Evolutionary conservation across 2,888 invertebrate genomes (phyloP), one percentile per base, ranked within the genome.

Genomic region (Zhuqinia jingwanae): DNA sequence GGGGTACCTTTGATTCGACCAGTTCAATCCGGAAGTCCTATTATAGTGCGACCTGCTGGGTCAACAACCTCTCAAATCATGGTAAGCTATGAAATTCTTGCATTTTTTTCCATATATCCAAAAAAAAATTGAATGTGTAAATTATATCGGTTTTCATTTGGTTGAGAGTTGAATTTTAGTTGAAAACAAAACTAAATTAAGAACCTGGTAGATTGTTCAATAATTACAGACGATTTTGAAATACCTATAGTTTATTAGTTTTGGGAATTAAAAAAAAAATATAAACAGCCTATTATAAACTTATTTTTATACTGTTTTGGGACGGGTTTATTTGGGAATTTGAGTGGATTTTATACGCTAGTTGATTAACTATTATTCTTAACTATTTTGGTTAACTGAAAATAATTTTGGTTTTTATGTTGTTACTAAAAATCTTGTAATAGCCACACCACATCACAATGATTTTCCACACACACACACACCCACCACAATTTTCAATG

Each of bases 21-120:
- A 10, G 89, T 90, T 8, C 91, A 91, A 73, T 88, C 91, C 10
- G 89, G 90, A 63, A 90, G 90, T 85, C 91, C 91, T 0, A 87
- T 90, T 10, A 88, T 91, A 22, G 88, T 91, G 20, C 85, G 90
- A 76, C 88, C 89, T n/a, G 87, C 87, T n/a, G 87, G 75, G 15
- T 82, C 87, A 5, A 83, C 79, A 22, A 82, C 86, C 10, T 81
- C 85, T 17, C 88, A 89, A 56, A 68, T 90, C 58, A 87, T 90
- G 80, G 90, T 90, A 89, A 89, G 89, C 84, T 86, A 75, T 56
- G 3, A 36, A 8, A 3, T 36, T 36, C n/a, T 36, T 13, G 3
- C 36, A 6, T 27, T 73, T 50, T n/a, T 10, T 20, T 1, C n/a
- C 20, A 13, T n/a, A n/a, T 22, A 5, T 25, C 25, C 8, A 30